Percentiles rank a stretch among this genome's conserved stretches.
phyloP scores from a whole-genome alignment of 2,113 vertebrate species.

The Brachirus orientalis region DNA sequence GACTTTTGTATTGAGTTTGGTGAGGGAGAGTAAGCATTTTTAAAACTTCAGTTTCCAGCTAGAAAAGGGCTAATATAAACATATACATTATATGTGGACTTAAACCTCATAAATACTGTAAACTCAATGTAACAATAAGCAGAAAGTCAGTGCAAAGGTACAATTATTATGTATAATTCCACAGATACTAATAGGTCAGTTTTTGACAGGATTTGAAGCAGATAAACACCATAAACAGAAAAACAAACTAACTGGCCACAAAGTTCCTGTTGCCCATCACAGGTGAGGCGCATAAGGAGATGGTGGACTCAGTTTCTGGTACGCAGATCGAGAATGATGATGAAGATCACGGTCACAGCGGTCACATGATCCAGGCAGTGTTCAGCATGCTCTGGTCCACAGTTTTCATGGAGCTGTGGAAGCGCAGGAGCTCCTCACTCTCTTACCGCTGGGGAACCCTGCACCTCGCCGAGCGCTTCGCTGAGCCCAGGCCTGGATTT shows the following conservation, averaged over 20 bases:
- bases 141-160: no score
- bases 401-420: constrained; percentile 85
- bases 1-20: no score
- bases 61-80: no score
- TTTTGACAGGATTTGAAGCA: no score
- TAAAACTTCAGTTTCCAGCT: no score
- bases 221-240: not conserved
- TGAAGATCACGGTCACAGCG: constrained; percentile 57
- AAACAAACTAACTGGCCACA: not conserved
- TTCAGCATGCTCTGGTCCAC: constrained; percentile 88
- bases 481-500: constrained; percentile 82
- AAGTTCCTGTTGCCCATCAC: not conserved
- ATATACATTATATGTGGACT: no score
- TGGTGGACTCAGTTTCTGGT: constrained; percentile 44
- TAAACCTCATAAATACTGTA: no score
- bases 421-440: constrained; percentile 77
- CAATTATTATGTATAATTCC: no score
- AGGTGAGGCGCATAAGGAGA: constrained; percentile 63
- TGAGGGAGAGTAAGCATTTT: no score
- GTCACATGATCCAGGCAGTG: constrained; percentile 81
- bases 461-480: constrained; percentile 77
- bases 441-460: constrained; percentile 83
- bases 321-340: not conserved
- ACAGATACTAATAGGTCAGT: no score
- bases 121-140: no score